phyloP scores from a whole-genome alignment of 2,797 vertebrate genomes.

The Toxotes lorentzi region DNA sequence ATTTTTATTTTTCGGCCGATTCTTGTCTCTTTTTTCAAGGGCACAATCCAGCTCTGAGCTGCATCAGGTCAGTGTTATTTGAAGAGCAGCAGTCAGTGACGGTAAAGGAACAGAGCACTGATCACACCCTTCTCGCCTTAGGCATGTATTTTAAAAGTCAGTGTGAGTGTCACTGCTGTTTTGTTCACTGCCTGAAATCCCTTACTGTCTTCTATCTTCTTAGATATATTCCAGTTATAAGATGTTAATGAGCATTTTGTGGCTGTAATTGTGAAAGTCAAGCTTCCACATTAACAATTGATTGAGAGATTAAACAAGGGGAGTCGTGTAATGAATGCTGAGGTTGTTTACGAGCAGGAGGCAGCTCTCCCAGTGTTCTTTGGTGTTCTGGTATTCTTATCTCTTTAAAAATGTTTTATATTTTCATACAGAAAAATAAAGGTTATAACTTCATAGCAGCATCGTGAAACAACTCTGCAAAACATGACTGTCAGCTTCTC shows the following conservation, averaged over 20 bases:
- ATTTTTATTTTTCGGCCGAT: conserved; percentile 24
- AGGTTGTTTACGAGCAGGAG: background rate
- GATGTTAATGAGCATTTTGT: background rate
- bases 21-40: background rate
- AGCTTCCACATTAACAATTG: background rate
- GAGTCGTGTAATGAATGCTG: background rate
- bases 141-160: conserved; percentile 35
- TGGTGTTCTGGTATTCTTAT: background rate
- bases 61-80: conserved; percentile 42
- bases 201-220: too few relatives aligned
- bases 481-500: background rate
- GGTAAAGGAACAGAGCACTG: conserved; percentile 35
- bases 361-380: background rate
- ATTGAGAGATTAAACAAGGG: background rate
- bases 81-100: conserved; percentile 42
- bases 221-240: background rate
- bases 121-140: conserved; percentile 16
- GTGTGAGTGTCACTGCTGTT: conserved; percentile 12
- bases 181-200: conserved; percentile 14
- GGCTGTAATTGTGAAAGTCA: background rate
- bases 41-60: conserved; percentile 5
- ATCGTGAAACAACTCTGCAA: background rate
- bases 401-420: background rate
- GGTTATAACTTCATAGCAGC: background rate
- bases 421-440: background rate